Conservation (phyloP, 2,888 invertebrate species). For the Drosophila planitibia region DNA sequence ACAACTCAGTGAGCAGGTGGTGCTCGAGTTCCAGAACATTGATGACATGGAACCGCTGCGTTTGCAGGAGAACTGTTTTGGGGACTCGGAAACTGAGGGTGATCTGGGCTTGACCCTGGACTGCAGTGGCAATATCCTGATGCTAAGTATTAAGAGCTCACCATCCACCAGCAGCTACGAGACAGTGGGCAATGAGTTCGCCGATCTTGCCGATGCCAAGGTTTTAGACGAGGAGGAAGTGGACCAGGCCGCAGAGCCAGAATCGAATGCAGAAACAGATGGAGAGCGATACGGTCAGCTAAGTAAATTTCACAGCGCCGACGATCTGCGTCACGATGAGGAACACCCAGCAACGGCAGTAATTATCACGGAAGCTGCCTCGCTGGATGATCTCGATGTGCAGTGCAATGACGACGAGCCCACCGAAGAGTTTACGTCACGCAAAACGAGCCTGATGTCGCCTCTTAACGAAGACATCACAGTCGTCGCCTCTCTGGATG, state of each 20-base stretch:
- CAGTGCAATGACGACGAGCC: conserved; percentile 85
- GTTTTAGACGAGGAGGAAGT: conserved; percentile 26
- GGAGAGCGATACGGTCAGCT: conserved; percentile 55
- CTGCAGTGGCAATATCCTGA: conserved; percentile 61
- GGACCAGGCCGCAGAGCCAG: conserved; percentile 28
- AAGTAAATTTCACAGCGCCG: conserved; percentile 85
- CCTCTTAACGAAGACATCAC: conserved; percentile 88
- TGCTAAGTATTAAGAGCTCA: conserved; percentile 83
- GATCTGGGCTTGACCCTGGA: conserved; percentile 64
- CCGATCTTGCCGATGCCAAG: conserved; percentile 73
- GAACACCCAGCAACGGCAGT: conserved; percentile 88
- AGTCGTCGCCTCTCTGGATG: conserved; percentile 80
- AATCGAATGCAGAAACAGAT: conserved; percentile 36
- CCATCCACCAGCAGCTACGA: conserved; percentile 86
- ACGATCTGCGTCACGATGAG: conserved; percentile 82
- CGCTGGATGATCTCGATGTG: conserved; percentile 87
- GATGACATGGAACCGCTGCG: conserved; percentile 74
- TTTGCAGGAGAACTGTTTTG: conserved; percentile 82
- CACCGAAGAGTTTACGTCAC: conserved; percentile 87
- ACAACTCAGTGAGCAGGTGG: conserved; percentile 52
- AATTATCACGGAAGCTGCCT: conserved; percentile 90
- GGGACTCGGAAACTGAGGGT: conserved; percentile 68
- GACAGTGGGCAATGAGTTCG: conserved; percentile 85
- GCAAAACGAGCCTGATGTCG: conserved; percentile 86
- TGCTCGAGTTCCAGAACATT: conserved; percentile 77